Evolutionary conservation across 2,888 invertebrate genomes (phyloP).

Genomic region (Limnephilus auricula): DNA sequence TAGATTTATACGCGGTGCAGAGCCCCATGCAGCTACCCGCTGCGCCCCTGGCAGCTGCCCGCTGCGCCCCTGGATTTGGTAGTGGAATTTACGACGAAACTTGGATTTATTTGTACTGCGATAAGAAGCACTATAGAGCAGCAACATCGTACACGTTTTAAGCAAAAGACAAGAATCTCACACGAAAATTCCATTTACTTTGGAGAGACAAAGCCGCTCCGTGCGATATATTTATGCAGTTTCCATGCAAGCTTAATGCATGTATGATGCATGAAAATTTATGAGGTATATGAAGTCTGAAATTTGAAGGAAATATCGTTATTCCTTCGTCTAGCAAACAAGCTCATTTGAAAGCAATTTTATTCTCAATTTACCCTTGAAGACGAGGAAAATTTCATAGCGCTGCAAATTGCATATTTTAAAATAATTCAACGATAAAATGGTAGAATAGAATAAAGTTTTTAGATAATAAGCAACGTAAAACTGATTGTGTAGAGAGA

Average conservation of each 20-base stretch:
- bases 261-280: not conserved
- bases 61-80: not conserved
- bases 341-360: not conserved
- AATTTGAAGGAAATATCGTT: not conserved
- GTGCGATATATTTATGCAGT: not conserved
- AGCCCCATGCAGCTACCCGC: not conserved
- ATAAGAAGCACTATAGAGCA: not conserved
- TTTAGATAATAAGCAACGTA: not conserved
- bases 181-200: not conserved
- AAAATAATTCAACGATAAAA: not conserved
- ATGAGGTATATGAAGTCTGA: not conserved
- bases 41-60: not conserved
- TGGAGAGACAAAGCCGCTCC: not conserved
- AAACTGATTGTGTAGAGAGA: not conserved
- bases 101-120: not conserved
- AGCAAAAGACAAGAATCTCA: conserved; percentile 19
- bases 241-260: not conserved
- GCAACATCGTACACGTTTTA: not conserved
- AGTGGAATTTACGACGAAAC: not conserved
- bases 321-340: not conserved
- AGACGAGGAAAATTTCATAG: not conserved
- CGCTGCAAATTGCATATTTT: not conserved
- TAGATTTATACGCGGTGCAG: not conserved
- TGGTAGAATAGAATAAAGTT: not conserved
- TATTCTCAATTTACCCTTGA: not conserved